phyloP scores from a whole-genome alignment of 2,797 vertebrate genomes.

The Zenarchopterus dispar region DNA sequence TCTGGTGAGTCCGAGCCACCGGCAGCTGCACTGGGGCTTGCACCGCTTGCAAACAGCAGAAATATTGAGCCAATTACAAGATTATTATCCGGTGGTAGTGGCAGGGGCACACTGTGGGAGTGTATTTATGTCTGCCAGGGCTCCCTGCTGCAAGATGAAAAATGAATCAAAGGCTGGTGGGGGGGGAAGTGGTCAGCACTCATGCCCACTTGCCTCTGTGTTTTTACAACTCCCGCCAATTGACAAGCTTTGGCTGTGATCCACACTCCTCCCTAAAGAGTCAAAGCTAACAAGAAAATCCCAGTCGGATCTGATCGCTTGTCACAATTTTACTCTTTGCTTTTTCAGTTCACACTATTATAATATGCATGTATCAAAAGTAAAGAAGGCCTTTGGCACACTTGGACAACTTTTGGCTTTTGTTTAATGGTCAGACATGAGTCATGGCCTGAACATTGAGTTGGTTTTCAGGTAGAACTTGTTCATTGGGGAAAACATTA shows the following conservation, averaged over 20 bases:
- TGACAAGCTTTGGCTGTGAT: slow-evolving; percentile 48
- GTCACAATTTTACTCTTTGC: slow-evolving; percentile 35
- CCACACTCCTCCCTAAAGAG: slow-evolving; percentile 40
- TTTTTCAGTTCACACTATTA: slow-evolving; percentile 45
- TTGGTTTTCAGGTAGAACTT: slow-evolving; percentile 38
- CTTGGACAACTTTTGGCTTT: slow-evolving; percentile 28
- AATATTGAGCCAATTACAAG: slow-evolving; percentile 86
- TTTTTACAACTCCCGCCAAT: slow-evolving; percentile 59
- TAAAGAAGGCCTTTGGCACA: slow-evolving; percentile 5
- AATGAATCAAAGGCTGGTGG: slow-evolving; percentile 69
- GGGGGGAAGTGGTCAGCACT: slow-evolving; percentile 57
- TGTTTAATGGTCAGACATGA: slow-evolving; percentile 58
- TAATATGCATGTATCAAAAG: slow-evolving; percentile 13
- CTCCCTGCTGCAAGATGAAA: slow-evolving; percentile 58
- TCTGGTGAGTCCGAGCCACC: slow-evolving; percentile 60
- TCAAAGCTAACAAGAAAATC: slow-evolving; percentile 39
- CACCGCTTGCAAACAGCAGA: slow-evolving; percentile 70
- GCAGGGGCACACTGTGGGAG: slow-evolving; percentile 61
- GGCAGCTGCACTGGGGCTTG: slow-evolving; percentile 46
- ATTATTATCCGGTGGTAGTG: slow-evolving; percentile 78
- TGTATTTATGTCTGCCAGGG: slow-evolving; percentile 72
- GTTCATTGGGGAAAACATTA: slow-evolving; percentile 53
- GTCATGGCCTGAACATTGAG: slow-evolving; percentile 47
- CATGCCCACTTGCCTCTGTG: slow-evolving; percentile 60
- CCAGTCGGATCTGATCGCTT: slow-evolving; percentile 37